Evolutionary conservation across 2,888 invertebrate species (phyloP).

Genomic region (Micropterix aruncella): DNA sequence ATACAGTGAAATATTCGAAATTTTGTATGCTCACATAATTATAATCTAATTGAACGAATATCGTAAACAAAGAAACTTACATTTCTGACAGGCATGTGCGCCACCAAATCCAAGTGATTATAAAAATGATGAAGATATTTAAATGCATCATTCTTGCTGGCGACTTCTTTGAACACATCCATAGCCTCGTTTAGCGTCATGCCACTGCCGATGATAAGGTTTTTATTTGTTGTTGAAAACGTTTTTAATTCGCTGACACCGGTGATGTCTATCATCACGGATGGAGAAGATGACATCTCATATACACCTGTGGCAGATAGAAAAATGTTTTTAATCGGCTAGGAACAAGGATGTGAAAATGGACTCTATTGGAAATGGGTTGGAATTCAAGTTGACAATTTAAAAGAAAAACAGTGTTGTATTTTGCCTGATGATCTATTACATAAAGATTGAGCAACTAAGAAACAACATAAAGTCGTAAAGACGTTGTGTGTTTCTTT

Average conservation of each 20-base stretch:
- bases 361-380: no score
- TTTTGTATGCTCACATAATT: no score
- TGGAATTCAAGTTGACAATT: no score
- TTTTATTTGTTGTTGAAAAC: slow-evolving; percentile 9
- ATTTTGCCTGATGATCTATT: no score
- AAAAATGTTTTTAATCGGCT: no score
- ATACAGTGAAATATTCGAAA: no score
- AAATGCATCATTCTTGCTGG: slow-evolving; percentile 32
- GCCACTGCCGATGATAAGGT: slow-evolving; percentile 42
- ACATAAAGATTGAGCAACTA: no score
- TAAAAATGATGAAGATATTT: slow-evolving; percentile 41
- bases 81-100: slow-evolving; percentile 58
- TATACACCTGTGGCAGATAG: slow-evolving; percentile 16
- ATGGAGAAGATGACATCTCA: slow-evolving; percentile 18
- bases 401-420: no score
- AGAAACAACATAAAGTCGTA: no score
- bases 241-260: slow-evolving; percentile 26
- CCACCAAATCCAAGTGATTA: slow-evolving; percentile 52
- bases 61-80: slow-evolving; percentile 34
- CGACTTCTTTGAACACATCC: slow-evolving; percentile 24
- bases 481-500: no score
- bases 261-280: slow-evolving; percentile 35
- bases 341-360: no score
- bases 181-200: slow-evolving; percentile 40
- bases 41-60: no score